These are phyloP conservation scores for Eudorcas thomsonii DNA, from an alignment of 2,113 vertebrate genomes.

Conservation along the genomic window DNA sequence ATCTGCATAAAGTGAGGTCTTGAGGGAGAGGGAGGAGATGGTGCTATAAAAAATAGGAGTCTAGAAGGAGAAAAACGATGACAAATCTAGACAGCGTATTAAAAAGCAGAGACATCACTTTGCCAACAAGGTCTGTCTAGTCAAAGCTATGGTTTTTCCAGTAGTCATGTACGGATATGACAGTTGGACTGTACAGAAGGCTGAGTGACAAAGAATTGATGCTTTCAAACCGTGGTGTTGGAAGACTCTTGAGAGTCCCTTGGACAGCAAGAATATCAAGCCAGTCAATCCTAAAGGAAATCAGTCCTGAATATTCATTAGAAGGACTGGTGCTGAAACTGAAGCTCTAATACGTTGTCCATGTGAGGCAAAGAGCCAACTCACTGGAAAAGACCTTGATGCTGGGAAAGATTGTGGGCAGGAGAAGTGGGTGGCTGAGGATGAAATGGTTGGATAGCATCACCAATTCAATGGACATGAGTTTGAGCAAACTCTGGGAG, in stretches of 20 bases:
- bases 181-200: not conserved
- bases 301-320: not conserved
- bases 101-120: not conserved
- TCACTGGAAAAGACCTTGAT: not conserved
- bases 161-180: not conserved
- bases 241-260: not conserved
- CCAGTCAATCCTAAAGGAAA: not conserved
- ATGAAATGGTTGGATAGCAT: not conserved
- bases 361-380: not conserved
- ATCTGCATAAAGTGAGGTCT: not conserved
- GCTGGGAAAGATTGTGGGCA: not conserved
- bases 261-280: not conserved
- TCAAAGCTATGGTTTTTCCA: not conserved
- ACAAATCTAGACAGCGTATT: not conserved
- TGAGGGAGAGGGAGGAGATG: not conserved
- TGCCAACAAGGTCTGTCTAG: not conserved
- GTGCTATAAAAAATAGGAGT: not conserved
- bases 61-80: not conserved
- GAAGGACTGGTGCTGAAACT: not conserved
- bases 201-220: not conserved
- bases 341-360: not conserved
- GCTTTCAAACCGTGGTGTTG: not conserved
- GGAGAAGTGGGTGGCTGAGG: not conserved
- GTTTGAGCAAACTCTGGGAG: not conserved
- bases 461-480: not conserved